These are phyloP conservation scores for Tribolium madens DNA, from an alignment of 1,140 invertebrate species.

Conservation along the genomic window DNA sequence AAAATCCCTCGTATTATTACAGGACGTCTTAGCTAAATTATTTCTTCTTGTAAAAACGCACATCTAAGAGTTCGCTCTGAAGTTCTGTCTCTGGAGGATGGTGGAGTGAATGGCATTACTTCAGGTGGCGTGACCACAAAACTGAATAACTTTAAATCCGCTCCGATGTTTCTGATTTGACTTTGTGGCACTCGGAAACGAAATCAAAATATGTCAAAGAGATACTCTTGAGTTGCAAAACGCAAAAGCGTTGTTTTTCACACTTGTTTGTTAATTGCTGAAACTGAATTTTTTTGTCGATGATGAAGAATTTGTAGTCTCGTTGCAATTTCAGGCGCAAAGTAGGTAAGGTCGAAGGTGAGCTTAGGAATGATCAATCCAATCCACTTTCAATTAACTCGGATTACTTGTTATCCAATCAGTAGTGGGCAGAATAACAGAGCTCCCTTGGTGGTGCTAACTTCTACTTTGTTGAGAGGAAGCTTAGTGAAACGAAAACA, in stretches of 20 bases:
- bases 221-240: no score
- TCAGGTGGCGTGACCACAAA: not conserved
- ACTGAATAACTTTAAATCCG: not conserved
- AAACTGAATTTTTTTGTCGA: not conserved
- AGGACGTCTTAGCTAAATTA: not conserved
- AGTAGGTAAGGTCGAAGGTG: constrained; percentile 49
- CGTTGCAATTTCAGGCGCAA: constrained; percentile 44
- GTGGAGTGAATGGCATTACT: not conserved
- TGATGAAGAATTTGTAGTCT: no score
- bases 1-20: not conserved
- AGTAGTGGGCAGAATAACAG: constrained; percentile 53
- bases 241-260: no score
- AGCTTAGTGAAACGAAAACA: constrained; percentile 38
- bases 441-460: constrained; percentile 44
- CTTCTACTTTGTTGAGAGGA: constrained; percentile 36
- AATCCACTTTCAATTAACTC: constrained; percentile 62
- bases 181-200: not conserved
- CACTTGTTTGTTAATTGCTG: not conserved
- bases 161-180: not conserved
- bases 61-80: not conserved
- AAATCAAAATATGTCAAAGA: not conserved
- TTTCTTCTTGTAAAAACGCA: not conserved
- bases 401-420: constrained; percentile 63
- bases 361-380: constrained; percentile 57
- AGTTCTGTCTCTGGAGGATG: not conserved